Evolutionary conservation across 2,113 vertebrate species (phyloP), one percentile per base, ranked within the genome.

Genomic region (Chroicocephalus ridibundus): DNA sequence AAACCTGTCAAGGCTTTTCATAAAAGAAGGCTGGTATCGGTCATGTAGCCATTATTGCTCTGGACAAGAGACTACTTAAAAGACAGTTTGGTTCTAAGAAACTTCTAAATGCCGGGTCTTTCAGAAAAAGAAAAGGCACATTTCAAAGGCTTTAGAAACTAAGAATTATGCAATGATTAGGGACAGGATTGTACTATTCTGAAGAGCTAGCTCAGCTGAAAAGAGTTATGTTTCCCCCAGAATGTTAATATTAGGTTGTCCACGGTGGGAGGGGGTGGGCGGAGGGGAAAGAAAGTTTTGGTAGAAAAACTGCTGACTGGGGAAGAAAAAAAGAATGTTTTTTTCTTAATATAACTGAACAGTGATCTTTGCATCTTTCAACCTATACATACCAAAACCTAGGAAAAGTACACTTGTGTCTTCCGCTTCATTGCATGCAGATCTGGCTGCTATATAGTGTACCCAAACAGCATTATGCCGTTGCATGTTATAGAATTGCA

Each of bases 261-360:
- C 51, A 38, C 0, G 0, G 0, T 22, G 2, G 20, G 5, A 5
- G 20, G 11, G 2, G 5, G 26, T 5, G 16, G 34, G 47, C 5
- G 19, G 49, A 34, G 9, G 10, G 4, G 10, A 46, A 40, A 38
- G 7, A 54, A 15, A 61, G 3, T 42, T 69, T 82, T 46, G 22
- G 13, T 46, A 58, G 62, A 82, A 90, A 82, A 89, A 16, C 1
- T 65, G 8, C 22, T 66, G 17, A 32, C 0, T 38, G 32, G 9
- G 4, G 36, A 61, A 65, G 11, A 24, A 57, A 64, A 38, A 83
- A 47, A 71, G 3, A 42, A 36, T 3, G 66, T n/a, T 54, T 82
- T 38, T 21, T 44, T 64, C 46, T 54, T 52, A 40, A 57, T 42
- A 42, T 42, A 79, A 75, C 10, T 14, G 29, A 87, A 42, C 14